A percentile compares a stretch with the other conserved stretches of the same genome.
Conservation (phyloP, 2,888 invertebrate genomes). For the Cerastoderma edule region DNA sequence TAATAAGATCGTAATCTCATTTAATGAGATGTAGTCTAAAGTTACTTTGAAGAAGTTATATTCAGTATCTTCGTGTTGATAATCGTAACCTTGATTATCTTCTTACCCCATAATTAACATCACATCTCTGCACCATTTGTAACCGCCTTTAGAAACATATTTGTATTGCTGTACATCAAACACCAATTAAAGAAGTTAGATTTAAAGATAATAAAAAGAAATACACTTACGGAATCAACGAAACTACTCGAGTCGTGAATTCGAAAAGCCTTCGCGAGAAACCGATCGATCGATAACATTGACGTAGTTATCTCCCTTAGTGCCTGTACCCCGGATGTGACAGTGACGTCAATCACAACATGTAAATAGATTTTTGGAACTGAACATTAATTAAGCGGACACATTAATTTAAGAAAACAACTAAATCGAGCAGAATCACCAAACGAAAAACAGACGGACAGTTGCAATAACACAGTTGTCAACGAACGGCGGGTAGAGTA, state of each 20-base stretch:
- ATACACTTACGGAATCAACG: too few relatives aligned
- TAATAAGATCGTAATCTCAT: too few relatives aligned
- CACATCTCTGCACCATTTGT: too few relatives aligned
- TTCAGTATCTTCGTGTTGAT: too few relatives aligned
- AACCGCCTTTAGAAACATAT: too few relatives aligned
- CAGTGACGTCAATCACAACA: constrained; percentile 60
- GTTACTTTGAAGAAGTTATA: too few relatives aligned
- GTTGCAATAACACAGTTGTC: not conserved
- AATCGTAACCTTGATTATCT: too few relatives aligned
- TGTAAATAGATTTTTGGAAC: not conserved
- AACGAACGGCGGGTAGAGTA: not conserved
- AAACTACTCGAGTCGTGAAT: not conserved
- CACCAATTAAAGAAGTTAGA: too few relatives aligned
- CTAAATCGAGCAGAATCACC: not conserved
- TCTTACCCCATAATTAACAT: too few relatives aligned
- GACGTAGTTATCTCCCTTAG: constrained; percentile 12
- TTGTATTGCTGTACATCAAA: too few relatives aligned
- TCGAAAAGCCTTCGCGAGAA: not conserved
- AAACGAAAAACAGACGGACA: not conserved
- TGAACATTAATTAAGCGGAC: constrained; percentile 5
- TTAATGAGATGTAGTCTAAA: too few relatives aligned
- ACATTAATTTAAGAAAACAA: not conserved
- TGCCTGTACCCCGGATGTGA: not conserved
- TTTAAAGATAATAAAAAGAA: too few relatives aligned
- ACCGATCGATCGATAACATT: not conserved